Percentiles rank a stretch among this genome's conserved stretches.
These are phyloP conservation scores for Lamellibrachia luymesi DNA, from an alignment of 1,140 invertebrate species.

Conservation along the genomic window DNA sequence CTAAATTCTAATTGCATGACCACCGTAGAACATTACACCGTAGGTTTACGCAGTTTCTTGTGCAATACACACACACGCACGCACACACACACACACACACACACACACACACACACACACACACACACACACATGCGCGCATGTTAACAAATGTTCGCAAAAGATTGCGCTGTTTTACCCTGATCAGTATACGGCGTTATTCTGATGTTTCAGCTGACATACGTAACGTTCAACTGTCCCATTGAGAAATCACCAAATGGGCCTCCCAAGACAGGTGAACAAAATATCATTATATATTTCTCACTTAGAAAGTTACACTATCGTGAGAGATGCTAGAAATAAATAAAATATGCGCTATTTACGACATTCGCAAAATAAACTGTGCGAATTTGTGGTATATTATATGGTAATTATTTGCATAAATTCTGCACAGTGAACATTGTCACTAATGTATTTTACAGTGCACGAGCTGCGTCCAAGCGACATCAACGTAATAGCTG, in stretches of 20 bases:
- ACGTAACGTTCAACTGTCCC: neutral
- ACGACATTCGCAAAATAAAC: no score
- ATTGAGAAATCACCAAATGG: neutral
- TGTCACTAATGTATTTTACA: slow-evolving; percentile 8
- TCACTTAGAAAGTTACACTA: no score
- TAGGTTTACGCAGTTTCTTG: neutral
- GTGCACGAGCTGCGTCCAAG: slow-evolving; percentile 69
- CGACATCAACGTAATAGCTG: slow-evolving; percentile 76
- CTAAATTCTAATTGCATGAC: neutral
- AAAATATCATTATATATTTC: neutral
- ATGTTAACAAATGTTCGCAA: neutral
- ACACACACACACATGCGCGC: no score
- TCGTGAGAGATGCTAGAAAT: no score
- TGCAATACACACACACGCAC: neutral
- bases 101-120: no score
- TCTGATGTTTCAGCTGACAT: neutral
- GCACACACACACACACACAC: no score
- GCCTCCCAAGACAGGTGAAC: neutral
- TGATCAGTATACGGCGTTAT: neutral
- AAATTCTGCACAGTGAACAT: neutral
- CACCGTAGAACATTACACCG: no score
- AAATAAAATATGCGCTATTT: no score
- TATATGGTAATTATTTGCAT: neutral
- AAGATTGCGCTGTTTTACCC: neutral
- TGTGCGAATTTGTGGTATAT: no score